A percentile compares a stretch with the other conserved stretches of the same genome.
Evolutionary conservation across 2,113 vertebrate genomes (phyloP).

Genomic region (Tor tambroides): DNA sequence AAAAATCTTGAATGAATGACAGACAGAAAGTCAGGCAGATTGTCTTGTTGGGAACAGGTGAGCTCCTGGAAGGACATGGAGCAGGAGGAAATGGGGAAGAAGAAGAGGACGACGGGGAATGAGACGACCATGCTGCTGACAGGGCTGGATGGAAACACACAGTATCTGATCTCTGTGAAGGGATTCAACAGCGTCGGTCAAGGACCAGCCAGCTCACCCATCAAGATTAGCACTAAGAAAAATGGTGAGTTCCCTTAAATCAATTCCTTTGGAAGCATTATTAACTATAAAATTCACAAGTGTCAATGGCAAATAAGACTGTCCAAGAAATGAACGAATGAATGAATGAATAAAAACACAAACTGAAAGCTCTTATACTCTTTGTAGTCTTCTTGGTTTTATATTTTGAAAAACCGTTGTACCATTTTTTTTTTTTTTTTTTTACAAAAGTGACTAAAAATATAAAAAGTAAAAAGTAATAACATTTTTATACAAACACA

Average conservation of each 20-base stretch:
- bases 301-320: not conserved
- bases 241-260: conserved; percentile 79
- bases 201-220: conserved; percentile 82
- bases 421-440: no score
- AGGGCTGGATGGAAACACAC: conserved; percentile 87
- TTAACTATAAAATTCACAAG: not conserved
- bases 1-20: conserved; percentile 10
- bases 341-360: not conserved
- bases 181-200: conserved; percentile 94
- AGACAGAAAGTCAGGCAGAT: not conserved
- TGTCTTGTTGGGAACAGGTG: conserved; percentile 76
- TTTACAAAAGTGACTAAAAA: no score
- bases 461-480: no score
- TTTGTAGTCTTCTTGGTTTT: not conserved
- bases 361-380: not conserved
- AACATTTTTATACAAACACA: no score
- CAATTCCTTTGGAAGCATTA: not conserved
- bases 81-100: conserved; percentile 84
- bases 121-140: conserved; percentile 86
- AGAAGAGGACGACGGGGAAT: conserved; percentile 85
- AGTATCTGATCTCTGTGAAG: conserved; percentile 87
- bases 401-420: no score
- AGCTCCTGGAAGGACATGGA: conserved; percentile 90
- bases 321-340: conserved; percentile 17
- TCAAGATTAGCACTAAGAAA: conserved; percentile 85